phyloP scores from a whole-genome alignment of 2,888 invertebrate genomes.

The Tetranychus truncatus region DNA sequence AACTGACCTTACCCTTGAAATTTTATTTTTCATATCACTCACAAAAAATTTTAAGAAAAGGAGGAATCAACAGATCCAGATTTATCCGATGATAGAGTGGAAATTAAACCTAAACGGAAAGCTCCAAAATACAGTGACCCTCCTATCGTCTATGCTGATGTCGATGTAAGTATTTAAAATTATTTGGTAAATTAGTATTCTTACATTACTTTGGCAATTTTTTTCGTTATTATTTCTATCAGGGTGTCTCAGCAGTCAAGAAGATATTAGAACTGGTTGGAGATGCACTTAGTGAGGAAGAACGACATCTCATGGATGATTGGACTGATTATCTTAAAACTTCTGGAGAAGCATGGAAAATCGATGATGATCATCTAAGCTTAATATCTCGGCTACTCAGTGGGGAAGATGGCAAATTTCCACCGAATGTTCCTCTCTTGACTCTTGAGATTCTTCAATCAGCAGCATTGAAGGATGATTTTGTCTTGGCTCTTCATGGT shows the following conservation, averaged over 20 bases:
- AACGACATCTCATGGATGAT: slow-evolving; percentile 57
- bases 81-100: background rate
- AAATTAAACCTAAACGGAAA: slow-evolving; percentile 17
- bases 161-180: slow-evolving; percentile 27
- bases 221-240: slow-evolving; percentile 25
- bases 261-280: slow-evolving; percentile 48
- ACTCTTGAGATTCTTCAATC: slow-evolving; percentile 23
- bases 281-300: slow-evolving; percentile 52
- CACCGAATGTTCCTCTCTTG: slow-evolving; percentile 22
- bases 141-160: slow-evolving; percentile 28
- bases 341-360: slow-evolving; percentile 77
- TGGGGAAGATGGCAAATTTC: slow-evolving; percentile 21
- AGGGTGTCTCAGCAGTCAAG: slow-evolving; percentile 43
- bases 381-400: slow-evolving; percentile 44
- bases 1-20: background rate
- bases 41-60: background rate
- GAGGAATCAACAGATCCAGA: background rate
- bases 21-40: background rate
- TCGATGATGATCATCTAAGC: slow-evolving; percentile 65
- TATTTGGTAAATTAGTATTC: background rate
- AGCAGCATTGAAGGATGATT: slow-evolving; percentile 50
- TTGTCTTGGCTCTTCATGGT: slow-evolving; percentile 69
- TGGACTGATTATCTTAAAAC: slow-evolving; percentile 67
- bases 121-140: slow-evolving; percentile 44
- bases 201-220: background rate